A percentile compares a stretch with the other conserved stretches of the same genome.
These are phyloP conservation scores for Drosophila lowei DNA, from an alignment of 1,140 invertebrate genomes.

Conservation along the genomic window DNA sequence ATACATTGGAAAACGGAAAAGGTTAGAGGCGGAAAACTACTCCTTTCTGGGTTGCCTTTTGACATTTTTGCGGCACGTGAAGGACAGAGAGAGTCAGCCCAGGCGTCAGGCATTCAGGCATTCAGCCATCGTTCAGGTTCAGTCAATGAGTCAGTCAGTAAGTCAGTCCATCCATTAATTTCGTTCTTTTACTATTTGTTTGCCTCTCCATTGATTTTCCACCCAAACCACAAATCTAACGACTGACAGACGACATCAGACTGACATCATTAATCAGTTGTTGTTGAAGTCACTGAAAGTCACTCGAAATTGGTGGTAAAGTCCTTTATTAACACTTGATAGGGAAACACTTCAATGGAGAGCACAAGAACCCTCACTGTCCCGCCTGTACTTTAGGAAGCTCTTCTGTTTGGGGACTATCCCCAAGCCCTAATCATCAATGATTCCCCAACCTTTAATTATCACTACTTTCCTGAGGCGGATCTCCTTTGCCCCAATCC, in stretches of 20 bases:
- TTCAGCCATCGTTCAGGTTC: slow-evolving; percentile 17
- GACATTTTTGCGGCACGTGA: slow-evolving; percentile 62
- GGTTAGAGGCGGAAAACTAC: slow-evolving; percentile 20
- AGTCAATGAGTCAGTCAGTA: slow-evolving; percentile 30
- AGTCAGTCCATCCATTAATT: slow-evolving; percentile 46
- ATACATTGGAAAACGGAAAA: slow-evolving; percentile 27
- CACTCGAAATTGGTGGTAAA: slow-evolving; percentile 14
- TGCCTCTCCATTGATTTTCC: slow-evolving; percentile 57
- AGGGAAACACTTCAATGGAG: not conserved
- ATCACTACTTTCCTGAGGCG: not conserved
- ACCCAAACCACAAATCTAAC: not conserved
- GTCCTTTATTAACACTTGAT: slow-evolving; percentile 44
- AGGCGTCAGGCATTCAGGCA: slow-evolving; percentile 36
- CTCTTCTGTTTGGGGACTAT: no score
- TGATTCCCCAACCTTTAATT: not conserved
- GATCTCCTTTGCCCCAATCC: not conserved
- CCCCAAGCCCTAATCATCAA: no score
- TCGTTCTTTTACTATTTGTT: slow-evolving; percentile 39
- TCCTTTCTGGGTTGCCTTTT: slow-evolving; percentile 52
- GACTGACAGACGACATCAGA: slow-evolving; percentile 3
- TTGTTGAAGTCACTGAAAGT: slow-evolving; percentile 16
- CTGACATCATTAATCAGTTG: slow-evolving; percentile 58
- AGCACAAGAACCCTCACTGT: not conserved
- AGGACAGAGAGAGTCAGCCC: slow-evolving; percentile 44
- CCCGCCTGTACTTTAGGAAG: not conserved